Evolutionary conservation across 2,113 vertebrate species (phyloP).

Genomic region (Saimiri boliviensis): DNA sequence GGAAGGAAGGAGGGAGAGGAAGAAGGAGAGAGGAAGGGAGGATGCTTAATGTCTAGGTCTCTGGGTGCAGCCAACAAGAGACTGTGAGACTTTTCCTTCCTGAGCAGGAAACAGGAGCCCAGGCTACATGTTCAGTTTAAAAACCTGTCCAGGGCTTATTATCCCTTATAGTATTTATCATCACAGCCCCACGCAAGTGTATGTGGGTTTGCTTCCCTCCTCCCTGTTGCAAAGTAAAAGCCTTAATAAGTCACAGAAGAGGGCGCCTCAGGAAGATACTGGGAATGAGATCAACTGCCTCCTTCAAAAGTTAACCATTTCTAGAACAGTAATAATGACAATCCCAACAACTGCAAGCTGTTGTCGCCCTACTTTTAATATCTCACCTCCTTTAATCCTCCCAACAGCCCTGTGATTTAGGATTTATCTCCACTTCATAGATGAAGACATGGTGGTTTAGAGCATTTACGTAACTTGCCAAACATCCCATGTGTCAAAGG

Average conservation of each 20-base stretch:
- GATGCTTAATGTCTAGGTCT: neutral
- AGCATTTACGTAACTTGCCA: neutral
- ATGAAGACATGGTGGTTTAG: neutral
- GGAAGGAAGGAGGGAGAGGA: neutral
- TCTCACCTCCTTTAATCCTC: neutral
- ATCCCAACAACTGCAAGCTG: neutral
- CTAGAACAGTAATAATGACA: neutral
- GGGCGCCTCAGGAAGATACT: neutral
- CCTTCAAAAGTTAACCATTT: neutral
- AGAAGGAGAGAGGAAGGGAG: too few species aligned
- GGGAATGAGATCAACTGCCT: neutral
- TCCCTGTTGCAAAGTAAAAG: neutral
- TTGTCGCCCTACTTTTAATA: neutral
- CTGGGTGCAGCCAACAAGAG: rapidly evolving
- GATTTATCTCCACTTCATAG: neutral
- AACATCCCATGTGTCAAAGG: neutral
- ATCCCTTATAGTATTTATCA: neutral
- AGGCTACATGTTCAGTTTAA: rapidly evolving
- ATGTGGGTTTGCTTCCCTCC: neutral
- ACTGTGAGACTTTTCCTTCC: neutral
- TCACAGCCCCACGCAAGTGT: neutral
- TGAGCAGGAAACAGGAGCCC: neutral
- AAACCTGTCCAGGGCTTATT: neutral
- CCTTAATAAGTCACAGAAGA: neutral
- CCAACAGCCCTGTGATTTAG: neutral